These are phyloP conservation scores for Paraescarpia echinospica DNA, from an alignment of 1,140 invertebrate species.

Conservation along the genomic window DNA sequence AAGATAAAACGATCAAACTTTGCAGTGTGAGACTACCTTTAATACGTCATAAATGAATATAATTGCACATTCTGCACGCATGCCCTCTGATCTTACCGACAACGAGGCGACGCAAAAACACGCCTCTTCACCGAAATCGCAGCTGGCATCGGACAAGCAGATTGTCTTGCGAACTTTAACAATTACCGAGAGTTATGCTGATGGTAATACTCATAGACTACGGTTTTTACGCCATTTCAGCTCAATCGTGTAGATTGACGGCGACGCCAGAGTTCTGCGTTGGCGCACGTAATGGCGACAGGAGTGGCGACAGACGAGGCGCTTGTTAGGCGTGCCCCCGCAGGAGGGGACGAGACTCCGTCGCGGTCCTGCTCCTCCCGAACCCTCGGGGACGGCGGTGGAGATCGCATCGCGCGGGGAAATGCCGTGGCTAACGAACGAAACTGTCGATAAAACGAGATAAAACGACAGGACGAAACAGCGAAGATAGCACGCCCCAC, in stretches of 20 bases:
- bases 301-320: neutral
- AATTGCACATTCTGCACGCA: neutral
- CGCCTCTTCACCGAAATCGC: neutral
- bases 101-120: neutral
- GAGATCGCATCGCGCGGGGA: neutral
- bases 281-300: neutral
- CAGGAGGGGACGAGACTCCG: neutral
- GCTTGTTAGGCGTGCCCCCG: neutral
- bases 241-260: neutral
- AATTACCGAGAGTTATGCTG: neutral
- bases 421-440: conserved; percentile 3
- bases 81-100: neutral
- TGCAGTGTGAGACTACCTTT: too few species aligned
- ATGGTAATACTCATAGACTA: conserved; percentile 6
- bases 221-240: neutral
- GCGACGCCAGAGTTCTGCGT: neutral
- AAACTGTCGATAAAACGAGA: neutral
- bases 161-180: conserved; percentile 5
- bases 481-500: neutral
- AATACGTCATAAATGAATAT: neutral
- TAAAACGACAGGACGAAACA: neutral
- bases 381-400: neutral
- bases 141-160: neutral
- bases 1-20: too few species aligned
- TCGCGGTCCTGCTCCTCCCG: neutral